Evolutionary conservation across 2,888 invertebrate species (phyloP).

Genomic region (Volucella bombylans): DNA sequence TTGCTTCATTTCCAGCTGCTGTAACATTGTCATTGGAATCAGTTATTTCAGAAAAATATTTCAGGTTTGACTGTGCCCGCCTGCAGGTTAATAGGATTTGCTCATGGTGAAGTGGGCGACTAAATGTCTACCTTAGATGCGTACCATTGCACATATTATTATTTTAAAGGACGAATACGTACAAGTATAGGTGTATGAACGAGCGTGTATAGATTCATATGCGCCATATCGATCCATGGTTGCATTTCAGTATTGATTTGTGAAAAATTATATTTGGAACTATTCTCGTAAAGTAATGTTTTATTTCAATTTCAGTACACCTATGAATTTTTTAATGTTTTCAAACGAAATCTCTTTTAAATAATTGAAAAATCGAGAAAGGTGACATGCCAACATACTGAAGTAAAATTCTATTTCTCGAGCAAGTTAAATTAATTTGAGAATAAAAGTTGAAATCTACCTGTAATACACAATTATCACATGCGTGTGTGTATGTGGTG

Average conservation of each 20-base stretch:
- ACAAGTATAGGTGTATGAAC: background rate
- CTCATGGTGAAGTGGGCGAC: constrained; percentile 66
- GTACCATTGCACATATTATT: constrained; percentile 31
- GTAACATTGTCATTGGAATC: constrained; percentile 61
- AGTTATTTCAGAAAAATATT: constrained; percentile 46
- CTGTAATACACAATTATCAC: constrained; percentile 26
- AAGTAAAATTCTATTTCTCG: too few species aligned
- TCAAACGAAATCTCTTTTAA: too few species aligned
- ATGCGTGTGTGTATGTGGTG: background rate
- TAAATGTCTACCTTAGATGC: constrained; percentile 66
- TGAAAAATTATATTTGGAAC: too few species aligned
- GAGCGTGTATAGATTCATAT: background rate
- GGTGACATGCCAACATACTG: too few species aligned
- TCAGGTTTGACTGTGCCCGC: constrained; percentile 61
- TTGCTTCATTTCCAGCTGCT: constrained; percentile 67
- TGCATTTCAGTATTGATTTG: too few species aligned
- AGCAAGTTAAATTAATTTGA: constrained; percentile 27
- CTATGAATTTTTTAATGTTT: too few species aligned
- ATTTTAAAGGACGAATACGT: constrained; percentile 15
- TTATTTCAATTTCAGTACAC: too few species aligned
- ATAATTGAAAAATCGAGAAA: too few species aligned
- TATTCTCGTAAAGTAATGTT: too few species aligned
- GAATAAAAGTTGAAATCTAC: constrained; percentile 25
- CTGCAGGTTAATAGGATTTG: constrained; percentile 67
- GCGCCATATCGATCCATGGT: too few species aligned